Evolutionary conservation across 1,140 invertebrate genomes (phyloP).

Genomic region (Hylaeus anthracinus): DNA sequence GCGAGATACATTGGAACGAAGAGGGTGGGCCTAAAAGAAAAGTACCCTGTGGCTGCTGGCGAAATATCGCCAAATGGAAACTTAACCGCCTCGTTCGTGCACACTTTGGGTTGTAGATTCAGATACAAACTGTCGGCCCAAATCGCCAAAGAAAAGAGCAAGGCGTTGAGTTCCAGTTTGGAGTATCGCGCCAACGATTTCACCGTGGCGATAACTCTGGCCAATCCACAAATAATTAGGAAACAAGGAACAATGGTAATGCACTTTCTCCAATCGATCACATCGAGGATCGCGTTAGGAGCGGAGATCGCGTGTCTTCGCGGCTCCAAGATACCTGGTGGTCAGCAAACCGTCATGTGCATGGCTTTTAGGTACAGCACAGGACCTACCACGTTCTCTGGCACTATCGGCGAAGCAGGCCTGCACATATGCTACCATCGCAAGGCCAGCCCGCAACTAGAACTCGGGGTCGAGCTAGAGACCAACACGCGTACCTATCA

Average conservation of each 20-base stretch:
- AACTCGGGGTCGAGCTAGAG: slow-evolving; percentile 83
- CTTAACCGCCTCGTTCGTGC: slow-evolving; percentile 88
- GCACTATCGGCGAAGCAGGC: slow-evolving; percentile 86
- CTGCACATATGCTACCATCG: slow-evolving; percentile 88
- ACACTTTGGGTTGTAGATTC: slow-evolving; percentile 84
- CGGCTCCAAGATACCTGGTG: slow-evolving; percentile 85
- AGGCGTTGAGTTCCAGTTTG: slow-evolving; percentile 81
- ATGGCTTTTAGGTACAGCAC: slow-evolving; percentile 86
- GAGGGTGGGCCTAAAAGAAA: slow-evolving; percentile 81
- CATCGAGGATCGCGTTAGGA: slow-evolving; percentile 85
- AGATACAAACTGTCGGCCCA: slow-evolving; percentile 86
- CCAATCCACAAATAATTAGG: slow-evolving; percentile 85
- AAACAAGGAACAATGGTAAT: slow-evolving; percentile 84
- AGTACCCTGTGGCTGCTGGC: slow-evolving; percentile 88
- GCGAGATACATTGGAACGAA: slow-evolving; percentile 89
- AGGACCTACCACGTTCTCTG: slow-evolving; percentile 83
- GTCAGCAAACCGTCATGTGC: slow-evolving; percentile 84
- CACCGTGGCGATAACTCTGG: slow-evolving; percentile 85
- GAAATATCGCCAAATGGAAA: slow-evolving; percentile 90
- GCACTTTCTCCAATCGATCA: slow-evolving; percentile 87
- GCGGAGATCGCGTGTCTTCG: slow-evolving; percentile 88
- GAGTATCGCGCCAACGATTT: slow-evolving; percentile 86
- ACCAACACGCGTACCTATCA: slow-evolving; percentile 85
- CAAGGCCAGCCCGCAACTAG: slow-evolving; percentile 86
- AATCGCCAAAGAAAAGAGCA: slow-evolving; percentile 83